phyloP scores from a whole-genome alignment of 1,140 invertebrate species.

The Trichonephila clavata region DNA sequence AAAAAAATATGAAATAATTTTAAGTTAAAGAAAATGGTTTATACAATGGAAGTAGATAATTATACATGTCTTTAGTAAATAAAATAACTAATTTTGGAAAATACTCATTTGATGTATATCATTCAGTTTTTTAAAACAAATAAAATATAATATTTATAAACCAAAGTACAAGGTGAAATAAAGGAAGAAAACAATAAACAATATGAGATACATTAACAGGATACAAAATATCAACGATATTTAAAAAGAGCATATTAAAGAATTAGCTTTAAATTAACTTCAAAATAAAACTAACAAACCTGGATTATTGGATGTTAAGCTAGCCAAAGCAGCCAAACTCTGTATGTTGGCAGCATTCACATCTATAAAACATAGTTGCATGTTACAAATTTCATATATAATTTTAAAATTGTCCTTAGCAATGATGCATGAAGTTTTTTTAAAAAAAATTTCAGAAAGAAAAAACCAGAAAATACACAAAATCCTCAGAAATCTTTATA shows the following conservation, averaged over 20 bases:
- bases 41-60: not conserved
- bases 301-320: conserved; percentile 82
- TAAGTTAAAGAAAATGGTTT: not conserved
- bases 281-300: conserved; percentile 78
- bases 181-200: no score
- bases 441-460: no score
- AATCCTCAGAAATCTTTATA: no score
- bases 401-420: no score
- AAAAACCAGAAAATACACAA: no score
- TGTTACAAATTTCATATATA: not conserved
- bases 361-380: not conserved
- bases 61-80: no score
- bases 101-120: not conserved
- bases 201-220: no score
- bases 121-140: not conserved
- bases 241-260: not conserved
- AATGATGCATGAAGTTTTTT: no score
- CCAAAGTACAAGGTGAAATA: no score
- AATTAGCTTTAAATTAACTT: no score
- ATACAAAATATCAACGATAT: not conserved
- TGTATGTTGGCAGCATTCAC: conserved; percentile 83
- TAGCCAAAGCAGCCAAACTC: conserved; percentile 85
- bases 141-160: not conserved
- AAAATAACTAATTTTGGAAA: not conserved
- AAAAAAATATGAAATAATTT: not conserved